Base-by-base conservation (phyloP, 2,888 invertebrate species). In the Pammene fasciana region DNA sequence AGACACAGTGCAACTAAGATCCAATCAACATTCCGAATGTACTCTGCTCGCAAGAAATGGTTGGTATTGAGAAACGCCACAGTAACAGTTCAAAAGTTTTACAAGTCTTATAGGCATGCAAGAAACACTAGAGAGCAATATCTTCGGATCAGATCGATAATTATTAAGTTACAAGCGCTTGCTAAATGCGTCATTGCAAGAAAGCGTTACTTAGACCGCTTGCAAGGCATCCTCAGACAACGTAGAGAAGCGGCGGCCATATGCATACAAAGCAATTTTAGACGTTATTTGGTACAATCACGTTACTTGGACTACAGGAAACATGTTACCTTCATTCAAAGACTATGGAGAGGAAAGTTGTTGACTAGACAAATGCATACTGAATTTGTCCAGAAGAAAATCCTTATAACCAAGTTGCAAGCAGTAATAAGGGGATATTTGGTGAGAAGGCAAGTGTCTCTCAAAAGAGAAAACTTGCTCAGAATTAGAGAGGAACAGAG, bases 341-440 rank as follows among this genome's bases (percentile, higher is more conserved):
- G 73, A 65, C 74, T 86, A 67, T 94, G 93, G 90, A 85, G 85
- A 77, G 88, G 88, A 2, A 89, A 85, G 74, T 73, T 86, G 16
- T 59, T 84, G 13, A 90, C 88, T 75, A 85, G 89, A 73, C 72
- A 82, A 71, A 75, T 88, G 71, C 88, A 83, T 68, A 85, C 81
- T 46, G 86, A 86, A 41, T 90, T 80, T 75, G 71, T 85, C 67
- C 85, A 86, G 65, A 88, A 86, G 77, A 84, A 78, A 75, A 76
- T 72, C 14, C 55, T 82, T 36, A 76, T 91, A 13, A 78, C 86
- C 2, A 84, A 82, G 75, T 72, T 94, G 71, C 93, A 93, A 75
- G 82, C 94, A 10, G 72, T 80, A 41, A 82, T 90, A 54, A 89
- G 94, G 76, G 93, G 94, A 60, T 87, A 90, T 78, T 76, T 94